Evolutionary conservation across 2,888 invertebrate genomes (phyloP).

Genomic region (Acleris sparsana): DNA sequence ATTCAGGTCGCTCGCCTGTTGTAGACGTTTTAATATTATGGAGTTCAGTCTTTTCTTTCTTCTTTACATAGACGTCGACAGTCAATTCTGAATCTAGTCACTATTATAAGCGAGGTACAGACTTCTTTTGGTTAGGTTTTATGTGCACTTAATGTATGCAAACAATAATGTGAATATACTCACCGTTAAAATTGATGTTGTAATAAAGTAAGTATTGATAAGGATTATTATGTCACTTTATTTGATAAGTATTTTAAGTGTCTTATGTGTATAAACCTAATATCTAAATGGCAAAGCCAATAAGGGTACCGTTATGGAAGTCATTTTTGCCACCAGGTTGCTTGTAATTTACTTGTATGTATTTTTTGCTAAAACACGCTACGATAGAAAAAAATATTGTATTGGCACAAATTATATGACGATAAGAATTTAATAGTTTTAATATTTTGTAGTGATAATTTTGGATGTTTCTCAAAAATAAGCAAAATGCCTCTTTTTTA

Average conservation of each 20-base stretch:
- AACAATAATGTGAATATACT: constrained; percentile 60
- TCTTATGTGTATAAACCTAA: background rate
- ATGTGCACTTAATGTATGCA: constrained; percentile 63
- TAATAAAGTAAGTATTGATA: constrained; percentile 48
- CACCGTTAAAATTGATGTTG: constrained; percentile 60
- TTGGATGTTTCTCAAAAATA: no score
- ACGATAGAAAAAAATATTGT: no score
- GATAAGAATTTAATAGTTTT: no score
- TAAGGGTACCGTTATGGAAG: no score
- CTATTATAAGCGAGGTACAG: constrained; percentile 64
- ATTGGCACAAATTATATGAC: no score
- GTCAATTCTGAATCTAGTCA: constrained; percentile 57
- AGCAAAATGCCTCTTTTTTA: background rate
- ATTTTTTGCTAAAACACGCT: no score
- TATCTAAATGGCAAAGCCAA: no score
- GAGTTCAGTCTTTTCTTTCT: constrained; percentile 65
- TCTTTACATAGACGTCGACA: constrained; percentile 62
- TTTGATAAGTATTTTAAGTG: constrained; percentile 40
- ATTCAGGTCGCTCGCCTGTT: constrained; percentile 51
- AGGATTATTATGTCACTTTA: constrained; percentile 34
- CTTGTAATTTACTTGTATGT: no score
- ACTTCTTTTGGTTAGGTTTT: constrained; percentile 46
- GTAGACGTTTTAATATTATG: constrained; percentile 54
- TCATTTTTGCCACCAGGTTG: no score
- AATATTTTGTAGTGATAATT: no score